phyloP scores from a whole-genome alignment of 2,113 vertebrate genomes.

The Ahaetulla prasina region DNA sequence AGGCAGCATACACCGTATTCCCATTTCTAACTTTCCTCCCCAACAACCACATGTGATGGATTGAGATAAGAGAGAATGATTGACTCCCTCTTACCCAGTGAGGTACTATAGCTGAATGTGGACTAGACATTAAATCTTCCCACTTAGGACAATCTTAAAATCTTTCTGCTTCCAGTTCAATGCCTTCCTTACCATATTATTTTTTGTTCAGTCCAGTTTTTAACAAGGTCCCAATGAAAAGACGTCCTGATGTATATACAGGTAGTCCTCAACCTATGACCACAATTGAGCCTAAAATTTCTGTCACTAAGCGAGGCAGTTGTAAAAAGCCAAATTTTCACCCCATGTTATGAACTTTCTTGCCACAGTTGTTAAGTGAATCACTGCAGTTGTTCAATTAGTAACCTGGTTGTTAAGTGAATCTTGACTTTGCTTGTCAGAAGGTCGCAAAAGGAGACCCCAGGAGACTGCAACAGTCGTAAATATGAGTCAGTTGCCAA shows the following conservation, averaged over 20 bases:
- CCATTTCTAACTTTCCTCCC: background rate
- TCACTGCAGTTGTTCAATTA: background rate
- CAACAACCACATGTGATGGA: background rate
- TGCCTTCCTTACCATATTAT: background rate
- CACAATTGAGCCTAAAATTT: background rate
- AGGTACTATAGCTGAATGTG: background rate
- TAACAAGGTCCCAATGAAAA: background rate
- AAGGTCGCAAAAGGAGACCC: background rate
- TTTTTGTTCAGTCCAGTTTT: background rate
- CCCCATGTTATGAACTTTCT: background rate
- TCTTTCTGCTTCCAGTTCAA: background rate
- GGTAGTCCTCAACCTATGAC: background rate
- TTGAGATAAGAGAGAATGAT: background rate
- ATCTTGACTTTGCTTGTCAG: background rate
- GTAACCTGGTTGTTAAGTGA: background rate
- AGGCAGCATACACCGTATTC: background rate
- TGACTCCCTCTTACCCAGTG: background rate
- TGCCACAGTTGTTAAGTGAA: background rate
- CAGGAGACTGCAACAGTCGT: background rate
- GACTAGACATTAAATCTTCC: background rate
- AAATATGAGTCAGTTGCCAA: background rate
- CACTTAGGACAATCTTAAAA: background rate
- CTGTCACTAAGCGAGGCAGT: background rate
- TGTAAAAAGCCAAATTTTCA: background rate
- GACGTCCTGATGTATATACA: background rate